phyloP scores from a whole-genome alignment of 2,113 vertebrate species.

The Nothocercus julius region DNA sequence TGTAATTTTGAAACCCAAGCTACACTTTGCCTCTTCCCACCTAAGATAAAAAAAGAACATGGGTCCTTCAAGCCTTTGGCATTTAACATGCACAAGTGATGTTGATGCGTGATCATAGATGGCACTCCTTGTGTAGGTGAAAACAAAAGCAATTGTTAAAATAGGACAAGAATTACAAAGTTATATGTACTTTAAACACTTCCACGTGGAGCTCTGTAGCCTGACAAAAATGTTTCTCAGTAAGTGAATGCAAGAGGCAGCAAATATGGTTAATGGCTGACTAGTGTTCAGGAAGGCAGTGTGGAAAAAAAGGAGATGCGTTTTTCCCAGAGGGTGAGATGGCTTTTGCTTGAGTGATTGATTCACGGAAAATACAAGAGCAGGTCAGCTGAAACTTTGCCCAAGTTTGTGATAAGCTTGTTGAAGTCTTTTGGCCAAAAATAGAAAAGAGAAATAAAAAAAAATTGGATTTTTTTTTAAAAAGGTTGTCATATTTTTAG shows the following conservation, averaged over 20 bases:
- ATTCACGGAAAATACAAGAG: not conserved
- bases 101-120: not conserved
- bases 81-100: not conserved
- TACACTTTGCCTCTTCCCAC: not conserved
- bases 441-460: not conserved
- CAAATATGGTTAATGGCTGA: slow-evolving; percentile 36
- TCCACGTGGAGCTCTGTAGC: slow-evolving; percentile 14
- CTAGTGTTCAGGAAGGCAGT: slow-evolving; percentile 1
- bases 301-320: not conserved
- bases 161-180: not conserved
- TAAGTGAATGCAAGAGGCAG: slow-evolving; percentile 36
- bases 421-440: not conserved
- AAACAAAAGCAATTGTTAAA: not conserved
- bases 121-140: not conserved
- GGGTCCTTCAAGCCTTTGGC: not conserved
- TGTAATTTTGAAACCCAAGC: not conserved
- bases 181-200: not conserved
- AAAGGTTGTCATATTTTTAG: not conserved
- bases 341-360: not conserved
- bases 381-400: not conserved
- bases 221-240: not conserved
- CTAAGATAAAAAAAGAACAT: not conserved
- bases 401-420: not conserved
- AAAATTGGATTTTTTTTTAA: no score
- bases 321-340: not conserved